Evolutionary conservation across 1,140 invertebrate genomes (phyloP).

Genomic region (Microplitis demolitor): DNA sequence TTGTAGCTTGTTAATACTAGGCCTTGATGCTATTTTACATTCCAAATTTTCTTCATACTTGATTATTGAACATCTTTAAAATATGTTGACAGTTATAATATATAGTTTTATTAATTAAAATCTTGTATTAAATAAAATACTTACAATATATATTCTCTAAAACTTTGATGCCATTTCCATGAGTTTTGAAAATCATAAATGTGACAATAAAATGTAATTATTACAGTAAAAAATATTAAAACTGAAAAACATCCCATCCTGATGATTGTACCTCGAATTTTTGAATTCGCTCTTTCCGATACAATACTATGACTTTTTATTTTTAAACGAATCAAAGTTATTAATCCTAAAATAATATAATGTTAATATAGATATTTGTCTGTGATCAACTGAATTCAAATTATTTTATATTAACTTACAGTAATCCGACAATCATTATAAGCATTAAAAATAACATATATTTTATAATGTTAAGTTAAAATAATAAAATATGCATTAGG

Average conservation of each 20-base stretch:
- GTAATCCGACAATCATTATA: no score
- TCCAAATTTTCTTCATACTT: conserved; percentile 57
- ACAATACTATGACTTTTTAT: conserved; percentile 82
- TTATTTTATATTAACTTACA: no score
- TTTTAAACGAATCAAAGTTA: conserved; percentile 77
- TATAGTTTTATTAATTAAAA: background rate
- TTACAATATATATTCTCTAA: conserved; percentile 82
- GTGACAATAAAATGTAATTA: conserved; percentile 82
- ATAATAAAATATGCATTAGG: no score
- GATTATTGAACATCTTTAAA: conserved; percentile 66
- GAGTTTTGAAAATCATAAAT: conserved; percentile 78
- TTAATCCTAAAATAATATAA: conserved; percentile 63
- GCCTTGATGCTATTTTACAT: conserved; percentile 72
- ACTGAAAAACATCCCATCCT: conserved; percentile 78
- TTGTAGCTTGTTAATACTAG: conserved; percentile 81
- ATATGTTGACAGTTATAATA: background rate
- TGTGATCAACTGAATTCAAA: no score
- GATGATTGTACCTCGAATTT: conserved; percentile 83
- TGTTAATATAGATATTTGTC: no score
- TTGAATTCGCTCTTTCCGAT: conserved; percentile 77
- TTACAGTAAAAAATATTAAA: conserved; percentile 74
- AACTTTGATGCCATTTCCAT: conserved; percentile 74
- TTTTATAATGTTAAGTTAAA: no score
- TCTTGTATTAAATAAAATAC: conserved; percentile 47
- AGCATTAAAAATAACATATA: no score